These are phyloP conservation scores for Hesperia comma DNA, from an alignment of 2,888 invertebrate genomes.

Conservation along the genomic window DNA sequence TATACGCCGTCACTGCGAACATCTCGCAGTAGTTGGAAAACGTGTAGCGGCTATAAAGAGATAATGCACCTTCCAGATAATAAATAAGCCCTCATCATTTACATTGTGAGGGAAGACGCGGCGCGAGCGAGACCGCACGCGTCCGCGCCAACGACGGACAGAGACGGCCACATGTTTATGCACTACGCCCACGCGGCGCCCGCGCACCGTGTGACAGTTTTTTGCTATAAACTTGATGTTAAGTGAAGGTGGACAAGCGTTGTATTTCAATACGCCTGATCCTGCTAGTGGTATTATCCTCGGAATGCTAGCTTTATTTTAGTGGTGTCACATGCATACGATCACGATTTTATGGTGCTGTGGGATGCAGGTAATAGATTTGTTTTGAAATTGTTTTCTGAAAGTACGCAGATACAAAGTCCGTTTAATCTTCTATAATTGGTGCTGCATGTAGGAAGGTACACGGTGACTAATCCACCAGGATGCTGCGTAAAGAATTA, in stretches of 20 bases:
- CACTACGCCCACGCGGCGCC: conserved; percentile 60
- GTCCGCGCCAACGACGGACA: conserved; percentile 39
- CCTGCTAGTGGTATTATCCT: conserved; percentile 31
- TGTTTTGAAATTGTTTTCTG: conserved; percentile 9
- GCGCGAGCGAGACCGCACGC: conserved; percentile 18
- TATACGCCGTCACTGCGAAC: conserved; percentile 37
- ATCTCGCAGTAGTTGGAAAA: conserved; percentile 45
- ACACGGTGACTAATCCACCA: background rate
- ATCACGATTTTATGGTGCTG: conserved; percentile 25
- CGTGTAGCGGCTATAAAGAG: conserved; percentile 41
- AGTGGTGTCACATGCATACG: conserved; percentile 23
- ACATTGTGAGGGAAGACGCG: conserved; percentile 54
- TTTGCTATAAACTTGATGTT: conserved; percentile 57
- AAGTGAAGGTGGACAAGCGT: conserved; percentile 40
- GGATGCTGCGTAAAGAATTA: background rate
- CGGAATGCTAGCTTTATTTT: conserved; percentile 32
- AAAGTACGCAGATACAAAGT: background rate
- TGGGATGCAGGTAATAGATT: conserved; percentile 17
- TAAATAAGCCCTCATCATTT: conserved; percentile 69
- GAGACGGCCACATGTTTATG: conserved; percentile 59
- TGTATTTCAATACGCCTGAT: conserved; percentile 40
- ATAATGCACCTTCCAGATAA: conserved; percentile 57
- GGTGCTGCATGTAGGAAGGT: background rate
- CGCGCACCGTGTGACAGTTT: conserved; percentile 64
- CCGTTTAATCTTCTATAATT: background rate